Percentiles rank a stretch among this genome's conserved stretches.
phyloP scores from a whole-genome alignment of 2,113 vertebrate species.

The Varanus komodoensis region DNA sequence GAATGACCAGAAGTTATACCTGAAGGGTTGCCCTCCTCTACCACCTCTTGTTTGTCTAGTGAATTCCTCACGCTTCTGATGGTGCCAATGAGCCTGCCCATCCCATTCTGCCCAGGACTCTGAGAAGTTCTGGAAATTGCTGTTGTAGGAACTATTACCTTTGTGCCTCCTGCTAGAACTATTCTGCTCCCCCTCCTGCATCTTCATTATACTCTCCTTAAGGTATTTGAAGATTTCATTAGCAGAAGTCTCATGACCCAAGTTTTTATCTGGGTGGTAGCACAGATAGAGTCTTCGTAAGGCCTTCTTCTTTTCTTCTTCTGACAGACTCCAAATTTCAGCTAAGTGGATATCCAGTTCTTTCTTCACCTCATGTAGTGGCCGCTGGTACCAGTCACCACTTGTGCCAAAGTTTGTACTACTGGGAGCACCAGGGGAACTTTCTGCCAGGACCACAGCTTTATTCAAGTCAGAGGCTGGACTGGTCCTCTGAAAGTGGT shows the following conservation, averaged over 20 bases:
- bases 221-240: slow-evolving; percentile 79
- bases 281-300: slow-evolving; percentile 80
- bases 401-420: not conserved
- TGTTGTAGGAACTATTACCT: not conserved
- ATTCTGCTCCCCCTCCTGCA: slow-evolving; percentile 17
- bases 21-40: slow-evolving; percentile 6
- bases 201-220: slow-evolving; percentile 70
- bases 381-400: slow-evolving; percentile 53
- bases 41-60: not conserved
- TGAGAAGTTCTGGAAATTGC: slow-evolving; percentile 16
- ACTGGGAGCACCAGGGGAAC: slow-evolving; percentile 39
- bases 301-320: slow-evolving; percentile 73
- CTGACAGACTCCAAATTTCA: slow-evolving; percentile 75
- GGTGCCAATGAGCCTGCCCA: slow-evolving; percentile 75
- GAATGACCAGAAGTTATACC: slow-evolving; percentile 76
- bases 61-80: slow-evolving; percentile 62
- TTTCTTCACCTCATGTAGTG: slow-evolving; percentile 75
- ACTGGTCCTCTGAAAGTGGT: slow-evolving; percentile 76
- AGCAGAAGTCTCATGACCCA: slow-evolving; percentile 59
- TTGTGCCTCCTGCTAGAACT: not conserved
- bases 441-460: not conserved
- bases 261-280: slow-evolving; percentile 86
- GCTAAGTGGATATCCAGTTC: slow-evolving; percentile 79
- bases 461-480: not conserved
- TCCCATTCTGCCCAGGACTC: slow-evolving; percentile 75